Conservation (phyloP, 2,113 vertebrate genomes). For the Heterocephalus glaber region DNA sequence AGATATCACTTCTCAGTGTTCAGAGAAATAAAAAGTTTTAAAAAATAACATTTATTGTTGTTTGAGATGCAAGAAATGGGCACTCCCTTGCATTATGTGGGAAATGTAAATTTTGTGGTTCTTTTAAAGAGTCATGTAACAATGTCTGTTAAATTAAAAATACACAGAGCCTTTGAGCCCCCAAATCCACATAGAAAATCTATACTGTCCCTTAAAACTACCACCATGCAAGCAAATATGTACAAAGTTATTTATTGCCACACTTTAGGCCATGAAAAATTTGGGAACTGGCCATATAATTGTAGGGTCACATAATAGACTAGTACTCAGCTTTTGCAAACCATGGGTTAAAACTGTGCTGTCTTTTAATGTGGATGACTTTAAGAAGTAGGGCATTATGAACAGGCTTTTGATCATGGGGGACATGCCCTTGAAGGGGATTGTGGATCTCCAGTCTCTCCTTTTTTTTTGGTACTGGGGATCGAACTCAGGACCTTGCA, state of each 20-base stretch:
- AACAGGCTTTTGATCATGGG: background rate
- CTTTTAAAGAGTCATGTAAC: background rate
- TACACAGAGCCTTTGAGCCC: background rate
- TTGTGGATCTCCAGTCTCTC: no score
- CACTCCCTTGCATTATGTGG: background rate
- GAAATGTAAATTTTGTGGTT: background rate
- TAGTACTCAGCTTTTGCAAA: background rate
- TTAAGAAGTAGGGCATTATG: background rate
- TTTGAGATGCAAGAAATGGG: background rate
- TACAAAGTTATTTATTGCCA: background rate
- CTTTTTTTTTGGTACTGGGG: no score
- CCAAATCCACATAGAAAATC: constrained; percentile 6
- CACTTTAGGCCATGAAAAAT: background rate
- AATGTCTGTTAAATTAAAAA: constrained; percentile 31
- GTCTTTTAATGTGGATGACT: background rate
- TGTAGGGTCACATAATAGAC: background rate
- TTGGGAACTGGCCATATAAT: background rate
- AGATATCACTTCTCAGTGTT: background rate
- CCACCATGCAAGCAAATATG: background rate
- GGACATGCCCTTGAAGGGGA: background rate
- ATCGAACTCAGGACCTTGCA: no score
- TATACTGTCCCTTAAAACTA: background rate
- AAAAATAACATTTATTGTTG: background rate
- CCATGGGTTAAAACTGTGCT: background rate
- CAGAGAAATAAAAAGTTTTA: background rate